Evolutionary conservation across 2,888 invertebrate genomes (phyloP).

Genomic region (Griposia aprilina): DNA sequence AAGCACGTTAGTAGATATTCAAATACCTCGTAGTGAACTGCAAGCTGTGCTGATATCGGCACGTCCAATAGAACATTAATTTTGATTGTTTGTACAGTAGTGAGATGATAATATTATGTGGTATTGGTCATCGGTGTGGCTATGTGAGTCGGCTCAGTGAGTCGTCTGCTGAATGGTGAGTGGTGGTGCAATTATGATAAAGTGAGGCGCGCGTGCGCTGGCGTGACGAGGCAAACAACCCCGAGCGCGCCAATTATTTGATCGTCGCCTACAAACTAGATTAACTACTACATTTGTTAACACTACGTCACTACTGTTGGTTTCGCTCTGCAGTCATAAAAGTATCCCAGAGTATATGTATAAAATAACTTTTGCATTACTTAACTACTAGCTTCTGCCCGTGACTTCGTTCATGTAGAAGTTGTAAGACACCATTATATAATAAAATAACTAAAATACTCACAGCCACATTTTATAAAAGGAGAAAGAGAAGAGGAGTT

Average conservation of each 20-base stretch:
- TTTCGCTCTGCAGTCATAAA: conserved; percentile 50
- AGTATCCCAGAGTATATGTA: not conserved
- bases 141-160: conserved; percentile 50
- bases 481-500: too few species aligned
- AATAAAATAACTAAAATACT: too few species aligned
- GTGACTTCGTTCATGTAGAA: too few species aligned
- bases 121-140: conserved; percentile 49
- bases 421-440: too few species aligned
- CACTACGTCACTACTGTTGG: conserved; percentile 26
- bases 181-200: conserved; percentile 65
- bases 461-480: too few species aligned
- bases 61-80: conserved; percentile 60
- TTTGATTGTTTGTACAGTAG: conserved; percentile 66
- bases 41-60: conserved; percentile 57
- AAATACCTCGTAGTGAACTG: conserved; percentile 54
- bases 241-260: conserved; percentile 67
- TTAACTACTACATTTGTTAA: conserved; percentile 64
- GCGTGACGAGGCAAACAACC: conserved; percentile 59
- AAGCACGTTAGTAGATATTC: conserved; percentile 53
- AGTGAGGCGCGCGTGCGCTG: conserved; percentile 36
- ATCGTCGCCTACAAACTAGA: conserved; percentile 68
- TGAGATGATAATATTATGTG: conserved; percentile 64
- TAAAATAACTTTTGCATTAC: not conserved
- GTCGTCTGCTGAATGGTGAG: conserved; percentile 44
- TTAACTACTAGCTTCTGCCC: too few species aligned